These are phyloP conservation scores for Corythornis cristatus DNA, from an alignment of 2,113 vertebrate genomes.

Conservation along the genomic window DNA sequence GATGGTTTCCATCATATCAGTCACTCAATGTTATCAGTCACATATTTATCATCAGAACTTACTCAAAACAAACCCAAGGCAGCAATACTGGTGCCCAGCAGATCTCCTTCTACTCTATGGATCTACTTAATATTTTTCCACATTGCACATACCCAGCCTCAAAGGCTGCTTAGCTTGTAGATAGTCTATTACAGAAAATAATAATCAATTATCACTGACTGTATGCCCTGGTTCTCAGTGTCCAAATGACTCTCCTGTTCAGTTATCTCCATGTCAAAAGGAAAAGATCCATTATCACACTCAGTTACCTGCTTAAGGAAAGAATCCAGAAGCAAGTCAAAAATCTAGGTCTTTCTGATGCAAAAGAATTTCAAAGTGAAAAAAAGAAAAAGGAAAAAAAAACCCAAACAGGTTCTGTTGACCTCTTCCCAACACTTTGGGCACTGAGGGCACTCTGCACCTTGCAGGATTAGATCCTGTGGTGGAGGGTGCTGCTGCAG, in stretches of 20 bases:
- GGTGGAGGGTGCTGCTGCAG: not conserved
- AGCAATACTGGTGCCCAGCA: not conserved
- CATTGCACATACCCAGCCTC: not conserved
- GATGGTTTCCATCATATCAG: not conserved
- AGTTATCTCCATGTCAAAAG: not conserved
- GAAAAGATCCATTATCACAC: not conserved
- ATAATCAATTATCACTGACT: not conserved
- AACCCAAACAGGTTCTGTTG: not conserved
- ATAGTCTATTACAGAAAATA: not conserved
- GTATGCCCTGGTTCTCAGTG: not conserved
- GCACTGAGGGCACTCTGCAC: not conserved
- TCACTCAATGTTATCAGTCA: too few species aligned
- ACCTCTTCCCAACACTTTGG: not conserved
- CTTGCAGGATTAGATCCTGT: not conserved
- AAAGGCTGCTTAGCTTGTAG: not conserved
- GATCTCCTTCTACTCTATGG: not conserved
- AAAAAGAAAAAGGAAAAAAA: not conserved
- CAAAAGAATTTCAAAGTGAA: not conserved
- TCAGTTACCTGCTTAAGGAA: not conserved
- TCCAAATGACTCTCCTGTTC: not conserved
- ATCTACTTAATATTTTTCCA: conserved; percentile 5
- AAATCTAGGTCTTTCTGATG: not conserved
- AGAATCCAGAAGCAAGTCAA: not conserved
- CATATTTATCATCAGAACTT: not conserved
- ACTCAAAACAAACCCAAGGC: not conserved